Percentiles rank a stretch among this genome's conserved stretches.
Evolutionary conservation across 1,140 invertebrate genomes (phyloP).

Genomic region (Triops cancriformis): DNA sequence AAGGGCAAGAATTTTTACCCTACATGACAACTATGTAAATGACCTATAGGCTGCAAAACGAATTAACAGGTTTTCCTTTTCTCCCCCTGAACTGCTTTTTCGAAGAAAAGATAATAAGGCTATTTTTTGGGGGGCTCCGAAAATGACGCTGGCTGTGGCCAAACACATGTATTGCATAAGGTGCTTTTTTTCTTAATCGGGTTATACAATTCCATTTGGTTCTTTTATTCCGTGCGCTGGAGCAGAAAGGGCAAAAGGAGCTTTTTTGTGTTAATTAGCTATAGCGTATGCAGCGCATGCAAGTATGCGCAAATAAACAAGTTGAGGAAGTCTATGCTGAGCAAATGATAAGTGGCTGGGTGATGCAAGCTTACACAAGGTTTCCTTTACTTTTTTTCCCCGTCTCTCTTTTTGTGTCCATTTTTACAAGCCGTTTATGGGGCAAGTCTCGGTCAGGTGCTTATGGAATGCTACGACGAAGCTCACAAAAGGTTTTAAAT

Average conservation of each 20-base stretch:
- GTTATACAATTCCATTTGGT: not conserved
- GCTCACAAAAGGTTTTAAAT: too few relatives aligned
- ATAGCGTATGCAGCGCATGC: not conserved
- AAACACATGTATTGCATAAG: too few relatives aligned
- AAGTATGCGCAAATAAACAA: conserved; percentile 6
- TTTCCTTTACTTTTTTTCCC: not conserved
- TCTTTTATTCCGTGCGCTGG: not conserved
- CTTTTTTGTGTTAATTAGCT: not conserved
- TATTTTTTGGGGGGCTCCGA: not conserved
- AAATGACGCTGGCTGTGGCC: too few relatives aligned
- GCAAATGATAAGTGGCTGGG: conserved; percentile 7
- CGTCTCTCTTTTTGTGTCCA: too few relatives aligned
- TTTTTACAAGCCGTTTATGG: too few relatives aligned
- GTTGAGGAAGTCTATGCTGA: not conserved
- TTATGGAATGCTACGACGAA: not conserved
- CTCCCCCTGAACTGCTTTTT: not conserved
- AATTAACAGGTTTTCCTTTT: not conserved
- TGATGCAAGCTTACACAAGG: not conserved
- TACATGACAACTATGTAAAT: conserved; percentile 6
- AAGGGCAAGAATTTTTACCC: not conserved
- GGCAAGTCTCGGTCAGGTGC: not conserved
- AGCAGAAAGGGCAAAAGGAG: not conserved
- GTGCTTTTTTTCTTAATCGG: not conserved
- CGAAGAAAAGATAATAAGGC: not conserved
- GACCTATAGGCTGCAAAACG: not conserved